Evolutionary conservation across 1,140 invertebrate species (phyloP).

Genomic region (Brachionus paranguensis): DNA sequence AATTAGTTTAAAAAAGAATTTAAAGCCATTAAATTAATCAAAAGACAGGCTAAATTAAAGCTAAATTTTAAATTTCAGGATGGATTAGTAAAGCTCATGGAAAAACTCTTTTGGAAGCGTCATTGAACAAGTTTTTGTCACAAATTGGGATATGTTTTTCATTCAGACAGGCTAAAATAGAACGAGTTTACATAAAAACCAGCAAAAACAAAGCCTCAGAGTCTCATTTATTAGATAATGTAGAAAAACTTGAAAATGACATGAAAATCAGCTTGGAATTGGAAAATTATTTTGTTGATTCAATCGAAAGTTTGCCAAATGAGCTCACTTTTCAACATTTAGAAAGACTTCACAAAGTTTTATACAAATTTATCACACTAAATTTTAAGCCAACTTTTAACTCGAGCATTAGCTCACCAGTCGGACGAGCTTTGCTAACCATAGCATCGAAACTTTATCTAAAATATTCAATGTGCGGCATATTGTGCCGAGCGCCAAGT

Average conservation of each 20-base stretch:
- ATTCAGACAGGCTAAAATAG: neutral
- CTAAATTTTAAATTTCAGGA: neutral
- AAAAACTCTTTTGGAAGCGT: neutral
- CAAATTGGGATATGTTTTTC: slow-evolving; percentile 2
- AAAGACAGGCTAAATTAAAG: no score
- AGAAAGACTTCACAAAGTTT: neutral
- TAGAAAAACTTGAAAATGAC: neutral
- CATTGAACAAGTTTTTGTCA: slow-evolving; percentile 3
- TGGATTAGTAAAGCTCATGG: neutral
- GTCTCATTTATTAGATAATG: neutral
- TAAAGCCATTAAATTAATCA: no score
- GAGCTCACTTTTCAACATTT: neutral
- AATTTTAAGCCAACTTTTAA: slow-evolving; percentile 16
- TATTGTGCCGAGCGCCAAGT: neutral
- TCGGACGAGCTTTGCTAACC: neutral
- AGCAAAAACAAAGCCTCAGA: neutral
- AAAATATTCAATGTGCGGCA: neutral
- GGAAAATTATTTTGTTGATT: neutral
- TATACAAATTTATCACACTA: slow-evolving; percentile 9
- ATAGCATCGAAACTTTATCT: neutral
- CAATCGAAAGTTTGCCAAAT: slow-evolving; percentile 6
- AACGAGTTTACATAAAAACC: neutral
- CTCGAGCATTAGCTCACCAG: neutral
- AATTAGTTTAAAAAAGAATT: no score
- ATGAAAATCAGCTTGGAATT: neutral